These are phyloP conservation scores for Phycodurus eques DNA, from an alignment of 2,113 vertebrate genomes.

Conservation along the genomic window DNA sequence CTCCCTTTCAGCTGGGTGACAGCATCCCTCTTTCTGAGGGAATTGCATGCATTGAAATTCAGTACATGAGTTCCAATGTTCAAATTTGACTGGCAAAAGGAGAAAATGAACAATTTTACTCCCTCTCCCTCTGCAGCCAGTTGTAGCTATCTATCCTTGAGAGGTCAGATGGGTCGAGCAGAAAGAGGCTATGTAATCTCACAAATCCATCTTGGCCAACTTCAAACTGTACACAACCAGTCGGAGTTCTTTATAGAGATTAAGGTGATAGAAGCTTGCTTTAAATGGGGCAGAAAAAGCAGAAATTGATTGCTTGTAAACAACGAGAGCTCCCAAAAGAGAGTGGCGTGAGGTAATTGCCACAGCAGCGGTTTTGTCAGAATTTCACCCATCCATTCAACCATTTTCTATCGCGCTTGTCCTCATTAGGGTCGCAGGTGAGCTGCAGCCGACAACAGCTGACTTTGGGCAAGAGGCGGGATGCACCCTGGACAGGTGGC, in stretches of 20 bases:
- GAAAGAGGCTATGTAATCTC: constrained; percentile 5
- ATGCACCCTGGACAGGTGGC: too few species aligned
- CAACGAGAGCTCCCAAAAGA: neutral
- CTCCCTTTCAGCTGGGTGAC: constrained; percentile 5
- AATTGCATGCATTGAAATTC: constrained; percentile 11
- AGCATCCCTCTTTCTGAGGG: constrained; percentile 1
- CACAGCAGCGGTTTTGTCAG: neutral
- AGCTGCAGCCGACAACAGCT: neutral
- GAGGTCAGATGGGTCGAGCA: constrained; percentile 9
- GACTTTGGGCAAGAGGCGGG: neutral
- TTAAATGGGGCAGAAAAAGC: neutral
- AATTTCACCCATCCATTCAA: neutral
- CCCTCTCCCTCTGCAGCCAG: neutral
- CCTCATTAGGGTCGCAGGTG: neutral
- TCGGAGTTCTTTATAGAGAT: constrained; percentile 10
- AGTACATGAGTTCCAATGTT: neutral
- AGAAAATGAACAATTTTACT: neutral
- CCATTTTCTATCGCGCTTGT: neutral
- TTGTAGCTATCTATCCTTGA: constrained; percentile 1
- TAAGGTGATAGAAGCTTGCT: constrained; percentile 1
- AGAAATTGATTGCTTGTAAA: constrained; percentile 2
- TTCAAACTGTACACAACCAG: constrained; percentile 10
- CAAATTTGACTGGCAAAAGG: constrained; percentile 4
- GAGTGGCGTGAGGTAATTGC: neutral
- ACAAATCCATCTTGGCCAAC: constrained; percentile 4